Percentiles rank a stretch among this genome's conserved stretches.
These are phyloP conservation scores for Chaetops frenatus DNA, from an alignment of 2,113 vertebrate species.

Conservation along the genomic window DNA sequence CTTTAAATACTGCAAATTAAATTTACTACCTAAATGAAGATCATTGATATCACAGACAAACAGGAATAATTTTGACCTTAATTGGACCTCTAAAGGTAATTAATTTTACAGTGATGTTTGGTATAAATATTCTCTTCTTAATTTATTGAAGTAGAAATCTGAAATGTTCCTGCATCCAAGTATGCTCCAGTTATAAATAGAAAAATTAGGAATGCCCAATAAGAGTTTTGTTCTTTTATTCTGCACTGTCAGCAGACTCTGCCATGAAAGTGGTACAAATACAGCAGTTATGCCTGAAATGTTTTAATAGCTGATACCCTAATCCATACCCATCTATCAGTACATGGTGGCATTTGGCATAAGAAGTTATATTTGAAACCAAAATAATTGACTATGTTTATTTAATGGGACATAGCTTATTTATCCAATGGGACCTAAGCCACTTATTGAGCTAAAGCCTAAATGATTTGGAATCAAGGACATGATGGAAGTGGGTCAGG, in stretches of 20 bases:
- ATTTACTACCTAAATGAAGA: background rate
- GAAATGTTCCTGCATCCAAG: background rate
- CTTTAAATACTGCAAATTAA: constrained; percentile 38
- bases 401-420: background rate
- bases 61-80: constrained; percentile 31
- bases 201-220: background rate
- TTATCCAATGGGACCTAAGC: background rate
- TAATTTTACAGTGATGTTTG: constrained; percentile 8
- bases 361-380: background rate
- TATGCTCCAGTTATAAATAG: background rate
- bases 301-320: background rate
- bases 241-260: background rate
- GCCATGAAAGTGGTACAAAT: background rate
- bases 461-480: background rate
- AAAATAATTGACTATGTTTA: background rate
- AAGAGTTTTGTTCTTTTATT: background rate
- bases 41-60: background rate
- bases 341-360: background rate
- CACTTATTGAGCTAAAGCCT: background rate
- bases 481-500: background rate
- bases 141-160: background rate
- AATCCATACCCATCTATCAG: background rate
- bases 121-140: constrained; percentile 25
- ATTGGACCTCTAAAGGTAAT: constrained; percentile 21
- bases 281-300: background rate